Base-by-base conservation (phyloP, 2,113 vertebrate genomes). In the Caretta caretta region DNA sequence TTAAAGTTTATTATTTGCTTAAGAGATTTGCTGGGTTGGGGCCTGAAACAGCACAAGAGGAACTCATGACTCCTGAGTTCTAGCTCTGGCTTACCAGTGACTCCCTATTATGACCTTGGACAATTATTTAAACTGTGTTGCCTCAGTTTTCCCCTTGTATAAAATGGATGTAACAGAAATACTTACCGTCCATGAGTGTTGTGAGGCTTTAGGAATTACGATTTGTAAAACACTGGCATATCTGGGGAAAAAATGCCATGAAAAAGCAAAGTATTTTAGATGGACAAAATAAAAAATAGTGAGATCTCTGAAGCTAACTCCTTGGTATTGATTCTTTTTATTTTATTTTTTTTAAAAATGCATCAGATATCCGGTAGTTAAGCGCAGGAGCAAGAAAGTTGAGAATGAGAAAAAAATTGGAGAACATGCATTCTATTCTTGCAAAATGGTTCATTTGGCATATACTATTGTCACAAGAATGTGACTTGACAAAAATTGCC, bases 221-320 rank as follows among this genome's bases (percentile, higher is more conserved):
- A 38, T 12, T 53, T 27, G 54, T 90, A 65, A 81, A 86, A 49
- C 31, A 50, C 3, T 56, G 8, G 27, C 88, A 85, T 48, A 83
- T 84, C 49, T 78, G 42, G 14, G 93, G 83, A 57, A 1, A 31
- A 7, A 3, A 84, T 89, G 3, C 8, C 16, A 13, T 13, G 38
- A 13, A 65, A 95, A 83, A 86, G 4, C 8, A 56, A 90, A 89
- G 75, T 85, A 49, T 87, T 88, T 91, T 93, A 75, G 31, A 83
- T 16, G 29, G 22, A 5, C 3, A 79, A 91, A 90, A 57, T 42
- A 84, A 91, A 88, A 86, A n/a, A 72, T 48, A 72, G 1, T 46
- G 9, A 84, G 84, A 82, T 87, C 75, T 92, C 69, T 78, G 49
- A 82, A n/a, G 56, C 42, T 62, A 87, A 72, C n/a, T 62, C 35